Conservation (phyloP, 2,113 vertebrate species). For the Tachysurus fulvidraco region DNA sequence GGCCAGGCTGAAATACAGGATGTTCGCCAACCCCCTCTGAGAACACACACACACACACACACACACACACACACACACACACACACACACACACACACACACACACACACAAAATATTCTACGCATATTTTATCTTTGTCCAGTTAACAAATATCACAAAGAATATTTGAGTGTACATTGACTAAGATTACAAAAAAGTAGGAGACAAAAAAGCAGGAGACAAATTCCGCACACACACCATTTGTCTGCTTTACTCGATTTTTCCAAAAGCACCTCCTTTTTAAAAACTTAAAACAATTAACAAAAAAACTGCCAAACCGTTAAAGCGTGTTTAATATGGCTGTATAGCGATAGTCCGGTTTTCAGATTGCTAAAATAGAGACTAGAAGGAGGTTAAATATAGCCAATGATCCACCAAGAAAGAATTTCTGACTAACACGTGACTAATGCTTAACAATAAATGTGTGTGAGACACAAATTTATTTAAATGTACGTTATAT, state of each 20-base stretch:
- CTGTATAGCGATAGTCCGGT: neutral
- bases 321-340: neutral
- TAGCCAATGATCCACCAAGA: constrained; percentile 27
- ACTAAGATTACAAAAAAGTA: neutral
- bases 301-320: neutral
- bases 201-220: neutral
- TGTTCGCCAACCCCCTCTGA: constrained; percentile 29
- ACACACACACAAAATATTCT: neutral
- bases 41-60: neutral
- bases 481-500: neutral
- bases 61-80: neutral
- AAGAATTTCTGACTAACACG: constrained; percentile 39
- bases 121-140: constrained; percentile 11
- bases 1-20: constrained; percentile 74
- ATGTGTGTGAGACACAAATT: neutral
- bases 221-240: constrained; percentile 7
- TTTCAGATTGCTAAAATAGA: constrained; percentile 27
- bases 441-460: neutral
- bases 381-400: constrained; percentile 38
- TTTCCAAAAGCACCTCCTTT: neutral
- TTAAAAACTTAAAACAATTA: neutral
- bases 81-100: neutral
- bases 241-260: neutral
- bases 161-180: neutral
- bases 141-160: neutral